These are phyloP conservation scores for Scaptomyza pallida DNA, from an alignment of 1,140 invertebrate species.

Conservation along the genomic window DNA sequence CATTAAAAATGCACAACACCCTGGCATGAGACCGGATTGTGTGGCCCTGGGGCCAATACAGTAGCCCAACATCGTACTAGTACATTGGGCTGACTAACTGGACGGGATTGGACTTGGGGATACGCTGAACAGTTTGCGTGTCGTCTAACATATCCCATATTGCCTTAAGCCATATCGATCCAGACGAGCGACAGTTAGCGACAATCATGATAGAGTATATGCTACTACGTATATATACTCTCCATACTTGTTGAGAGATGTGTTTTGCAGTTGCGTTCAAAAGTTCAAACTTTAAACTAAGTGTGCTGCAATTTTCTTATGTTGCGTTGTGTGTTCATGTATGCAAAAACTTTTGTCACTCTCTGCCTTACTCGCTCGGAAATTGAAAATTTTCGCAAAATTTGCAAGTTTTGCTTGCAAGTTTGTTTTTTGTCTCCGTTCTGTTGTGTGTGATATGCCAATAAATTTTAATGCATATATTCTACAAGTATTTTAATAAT, in stretches of 20 bases:
- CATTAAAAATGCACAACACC: slow-evolving; percentile 59
- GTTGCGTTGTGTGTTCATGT: slow-evolving; percentile 4
- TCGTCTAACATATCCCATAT: slow-evolving; percentile 33
- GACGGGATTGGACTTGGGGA: slow-evolving; percentile 12
- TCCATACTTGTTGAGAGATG: slow-evolving; percentile 6
- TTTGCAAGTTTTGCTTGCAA: slow-evolving; percentile 38
- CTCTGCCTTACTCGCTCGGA: neutral
- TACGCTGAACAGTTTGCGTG: slow-evolving; percentile 27
- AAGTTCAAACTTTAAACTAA: neutral
- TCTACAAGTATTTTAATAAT: neutral
- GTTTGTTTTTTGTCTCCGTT: neutral
- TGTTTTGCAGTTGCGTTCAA: neutral
- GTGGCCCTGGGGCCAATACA: slow-evolving; percentile 15
- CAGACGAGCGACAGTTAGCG: slow-evolving; percentile 22
- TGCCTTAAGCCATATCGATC: slow-evolving; percentile 39
- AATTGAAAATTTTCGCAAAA: slow-evolving; percentile 37
- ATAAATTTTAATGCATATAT: slow-evolving; percentile 11
- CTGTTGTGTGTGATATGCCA: slow-evolving; percentile 9
- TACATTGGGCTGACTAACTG: slow-evolving; percentile 19
- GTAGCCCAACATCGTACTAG: too few relatives aligned
- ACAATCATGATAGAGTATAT: slow-evolving; percentile 37
- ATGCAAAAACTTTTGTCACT: slow-evolving; percentile 30
- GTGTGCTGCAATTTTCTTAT: neutral
- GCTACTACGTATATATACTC: neutral
- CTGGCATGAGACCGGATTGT: slow-evolving; percentile 18